Conservation (phyloP, 2,888 invertebrate species). For the Aleiodes leptofemur region DNA sequence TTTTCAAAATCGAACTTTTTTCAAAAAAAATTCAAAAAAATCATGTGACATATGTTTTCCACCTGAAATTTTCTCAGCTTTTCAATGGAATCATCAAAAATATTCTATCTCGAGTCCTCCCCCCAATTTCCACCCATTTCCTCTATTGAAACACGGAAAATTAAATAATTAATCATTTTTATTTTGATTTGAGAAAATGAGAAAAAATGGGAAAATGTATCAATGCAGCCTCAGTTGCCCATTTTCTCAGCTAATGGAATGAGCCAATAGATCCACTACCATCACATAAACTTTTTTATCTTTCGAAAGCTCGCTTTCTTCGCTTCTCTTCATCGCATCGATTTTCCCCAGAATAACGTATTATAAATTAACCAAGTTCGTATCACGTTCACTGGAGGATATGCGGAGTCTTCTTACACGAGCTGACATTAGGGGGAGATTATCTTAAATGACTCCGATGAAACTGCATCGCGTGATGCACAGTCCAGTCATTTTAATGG, state of each 20-base stretch:
- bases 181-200: no score
- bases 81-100: not conserved
- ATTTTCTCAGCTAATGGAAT: no score
- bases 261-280: no score
- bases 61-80: not conserved
- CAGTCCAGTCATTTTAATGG: not conserved
- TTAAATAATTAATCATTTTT: no score
- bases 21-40: no score
- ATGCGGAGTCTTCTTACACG: not conserved
- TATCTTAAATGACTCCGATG: constrained; percentile 4
- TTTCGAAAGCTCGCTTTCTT: not conserved
- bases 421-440: constrained; percentile 5
- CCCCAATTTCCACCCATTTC: no score
- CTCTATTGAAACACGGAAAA: no score
- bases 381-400: not conserved
- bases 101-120: no score
- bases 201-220: no score
- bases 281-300: constrained; percentile 31
- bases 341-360: constrained; percentile 10
- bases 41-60: no score
- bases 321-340: constrained; percentile 9
- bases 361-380: constrained; percentile 13
- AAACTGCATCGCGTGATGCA: constrained; percentile 12
- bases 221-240: no score
- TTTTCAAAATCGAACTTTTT: no score